A percentile compares a stretch with the other conserved stretches of the same genome.
These are phyloP conservation scores for Pseudocheirus occidentalis DNA, from an alignment of 2,797 vertebrate species.

Conservation along the genomic window DNA sequence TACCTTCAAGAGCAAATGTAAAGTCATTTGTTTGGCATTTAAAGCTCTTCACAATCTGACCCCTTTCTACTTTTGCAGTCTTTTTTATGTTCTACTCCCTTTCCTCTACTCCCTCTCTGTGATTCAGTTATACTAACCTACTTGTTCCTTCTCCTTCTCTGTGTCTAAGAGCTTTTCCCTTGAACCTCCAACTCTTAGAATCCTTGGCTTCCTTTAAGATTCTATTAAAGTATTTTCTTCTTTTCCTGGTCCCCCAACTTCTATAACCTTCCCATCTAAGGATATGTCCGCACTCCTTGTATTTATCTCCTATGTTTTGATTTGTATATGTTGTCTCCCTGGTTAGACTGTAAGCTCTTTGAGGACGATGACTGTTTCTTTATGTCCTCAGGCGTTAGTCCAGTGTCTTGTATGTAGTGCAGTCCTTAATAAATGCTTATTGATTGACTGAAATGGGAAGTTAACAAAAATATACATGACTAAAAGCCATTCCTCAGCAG, in stretches of 20 bases:
- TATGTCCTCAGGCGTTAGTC: not conserved
- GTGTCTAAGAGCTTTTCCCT: not conserved
- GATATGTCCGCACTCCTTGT: not conserved
- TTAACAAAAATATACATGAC: not conserved
- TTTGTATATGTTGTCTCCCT: not conserved
- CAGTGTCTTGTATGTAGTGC: too few species aligned
- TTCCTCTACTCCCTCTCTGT: not conserved
- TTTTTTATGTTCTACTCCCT: not conserved
- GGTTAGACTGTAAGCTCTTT: not conserved
- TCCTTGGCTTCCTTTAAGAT: not conserved
- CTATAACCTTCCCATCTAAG: not conserved
- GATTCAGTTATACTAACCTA: not conserved
- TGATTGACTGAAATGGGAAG: not conserved
- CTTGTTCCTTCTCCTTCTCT: not conserved
- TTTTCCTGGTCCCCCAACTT: not conserved
- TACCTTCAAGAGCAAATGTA: not conserved
- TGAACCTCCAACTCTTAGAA: not conserved
- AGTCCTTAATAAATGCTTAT: not conserved
- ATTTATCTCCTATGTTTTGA: not conserved
- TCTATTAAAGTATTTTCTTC: not conserved
- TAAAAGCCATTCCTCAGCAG: not conserved
- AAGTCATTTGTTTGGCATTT: not conserved
- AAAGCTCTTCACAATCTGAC: not conserved
- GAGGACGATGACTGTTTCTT: not conserved
- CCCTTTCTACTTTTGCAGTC: not conserved